A percentile compares a stretch with the other conserved stretches of the same genome.
phyloP scores from a whole-genome alignment of 2,113 vertebrate species.

The Panurus biarmicus region DNA sequence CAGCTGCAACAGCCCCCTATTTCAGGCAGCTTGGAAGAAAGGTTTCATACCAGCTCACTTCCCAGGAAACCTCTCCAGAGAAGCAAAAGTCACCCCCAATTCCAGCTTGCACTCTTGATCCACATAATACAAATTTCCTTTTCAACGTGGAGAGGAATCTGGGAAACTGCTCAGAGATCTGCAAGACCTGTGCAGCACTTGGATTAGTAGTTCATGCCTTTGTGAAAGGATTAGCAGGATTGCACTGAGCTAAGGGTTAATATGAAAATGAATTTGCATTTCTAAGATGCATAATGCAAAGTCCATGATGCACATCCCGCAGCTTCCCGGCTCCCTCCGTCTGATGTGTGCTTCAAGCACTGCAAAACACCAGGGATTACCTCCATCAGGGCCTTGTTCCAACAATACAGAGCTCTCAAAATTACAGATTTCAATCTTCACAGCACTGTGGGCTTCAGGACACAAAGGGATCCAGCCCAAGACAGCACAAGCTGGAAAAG shows the following conservation, averaged over 20 bases:
- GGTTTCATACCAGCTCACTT: neutral
- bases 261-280: conserved; percentile 1
- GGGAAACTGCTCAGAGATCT: conserved; percentile 35
- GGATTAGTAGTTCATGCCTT: conserved; percentile 43
- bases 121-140: conserved; percentile 4
- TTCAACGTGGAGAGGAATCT: conserved; percentile 26
- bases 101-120: neutral
- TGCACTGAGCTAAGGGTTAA: neutral
- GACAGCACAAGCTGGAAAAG: neutral
- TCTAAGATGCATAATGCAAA: neutral
- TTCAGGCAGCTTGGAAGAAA: neutral
- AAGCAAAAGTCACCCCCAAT: neutral
- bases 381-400: neutral
- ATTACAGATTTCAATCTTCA: neutral
- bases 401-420: neutral
- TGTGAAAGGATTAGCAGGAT: conserved; percentile 20
- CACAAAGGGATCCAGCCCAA: neutral
- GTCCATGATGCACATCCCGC: neutral
- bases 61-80: neutral
- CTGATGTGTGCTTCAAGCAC: neutral
- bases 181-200: neutral
- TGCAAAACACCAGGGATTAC: neutral
- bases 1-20: neutral
- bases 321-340: rapidly evolving
- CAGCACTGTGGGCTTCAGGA: neutral